These are phyloP conservation scores for Seriola quinqueradiata DNA, from an alignment of 2,113 vertebrate genomes.

Conservation along the genomic window DNA sequence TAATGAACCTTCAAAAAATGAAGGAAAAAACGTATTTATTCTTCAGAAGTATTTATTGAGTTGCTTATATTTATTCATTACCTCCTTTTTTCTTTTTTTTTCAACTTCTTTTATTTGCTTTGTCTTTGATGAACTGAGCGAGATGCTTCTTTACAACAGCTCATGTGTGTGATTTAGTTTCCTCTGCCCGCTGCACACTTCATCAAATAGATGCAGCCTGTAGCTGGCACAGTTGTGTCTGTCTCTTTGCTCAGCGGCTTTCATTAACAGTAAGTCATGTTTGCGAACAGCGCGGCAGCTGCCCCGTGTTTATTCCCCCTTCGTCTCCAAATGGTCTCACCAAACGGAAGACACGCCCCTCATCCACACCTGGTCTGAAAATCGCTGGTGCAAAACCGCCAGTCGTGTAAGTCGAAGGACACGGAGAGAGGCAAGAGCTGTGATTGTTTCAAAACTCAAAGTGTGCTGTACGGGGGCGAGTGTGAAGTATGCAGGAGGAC, in stretches of 20 bases:
- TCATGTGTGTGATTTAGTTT: conserved; percentile 21
- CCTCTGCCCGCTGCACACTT: conserved; percentile 23
- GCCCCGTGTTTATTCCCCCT: conserved; percentile 23
- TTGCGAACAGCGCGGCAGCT: conserved; percentile 35
- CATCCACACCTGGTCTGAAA: conserved; percentile 8
- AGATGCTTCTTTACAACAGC: conserved; percentile 26
- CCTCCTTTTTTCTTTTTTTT: conserved; percentile 8
- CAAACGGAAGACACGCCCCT: not conserved
- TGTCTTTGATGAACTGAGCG: conserved; percentile 28
- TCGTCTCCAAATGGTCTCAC: not conserved
- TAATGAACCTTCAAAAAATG: conserved; percentile 43
- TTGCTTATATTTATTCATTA: conserved; percentile 38
- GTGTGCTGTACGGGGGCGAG: not conserved
- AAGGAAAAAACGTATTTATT: conserved; percentile 3
- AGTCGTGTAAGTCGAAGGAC: conserved; percentile 1
- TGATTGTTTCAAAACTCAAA: conserved; percentile 1
- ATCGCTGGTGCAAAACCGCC: conserved; percentile 6
- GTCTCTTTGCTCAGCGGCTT: conserved; percentile 55
- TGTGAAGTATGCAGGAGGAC: not conserved
- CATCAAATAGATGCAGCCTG: conserved; percentile 33
- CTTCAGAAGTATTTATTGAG: not conserved
- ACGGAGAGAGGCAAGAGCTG: not conserved
- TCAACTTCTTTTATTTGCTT: not conserved
- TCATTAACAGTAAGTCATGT: conserved; percentile 43
- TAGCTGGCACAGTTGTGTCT: conserved; percentile 27